Conservation (phyloP, 2,797 vertebrate species). For the Halcyon badia region DNA sequence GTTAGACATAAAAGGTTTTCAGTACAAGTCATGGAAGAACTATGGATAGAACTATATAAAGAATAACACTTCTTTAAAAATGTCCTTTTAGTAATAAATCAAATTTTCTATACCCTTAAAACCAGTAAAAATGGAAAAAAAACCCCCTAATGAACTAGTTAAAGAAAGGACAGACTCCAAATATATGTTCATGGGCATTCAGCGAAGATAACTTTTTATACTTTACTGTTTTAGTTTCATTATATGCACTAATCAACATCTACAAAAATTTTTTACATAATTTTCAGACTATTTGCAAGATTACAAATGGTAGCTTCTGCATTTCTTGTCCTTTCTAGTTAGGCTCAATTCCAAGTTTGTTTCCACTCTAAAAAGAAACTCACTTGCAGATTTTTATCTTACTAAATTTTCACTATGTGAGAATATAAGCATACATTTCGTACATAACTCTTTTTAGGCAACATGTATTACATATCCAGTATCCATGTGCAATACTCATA, state of each 20-base stretch:
- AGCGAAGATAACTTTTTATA: not conserved
- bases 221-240: not conserved
- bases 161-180: not conserved
- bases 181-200: not conserved
- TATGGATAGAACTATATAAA: not conserved
- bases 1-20: not conserved
- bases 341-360: not conserved
- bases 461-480: not conserved
- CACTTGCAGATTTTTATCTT: not conserved
- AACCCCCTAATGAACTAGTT: not conserved
- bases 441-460: not conserved
- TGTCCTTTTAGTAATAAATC: not conserved
- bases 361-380: not conserved
- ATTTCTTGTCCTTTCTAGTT: not conserved
- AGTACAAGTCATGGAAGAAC: not conserved
- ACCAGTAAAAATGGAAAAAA: not conserved
- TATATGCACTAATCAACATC: not conserved
- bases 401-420: not conserved
- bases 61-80: not conserved
- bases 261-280: not conserved
- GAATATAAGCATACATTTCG: not conserved
- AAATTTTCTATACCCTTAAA: not conserved
- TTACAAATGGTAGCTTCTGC: not conserved
- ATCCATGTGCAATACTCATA: not conserved
- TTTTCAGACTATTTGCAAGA: not conserved